Evolutionary conservation across 2,113 vertebrate species (phyloP), one percentile per base, ranked within the genome.

Genomic region (Bos indicus): DNA sequence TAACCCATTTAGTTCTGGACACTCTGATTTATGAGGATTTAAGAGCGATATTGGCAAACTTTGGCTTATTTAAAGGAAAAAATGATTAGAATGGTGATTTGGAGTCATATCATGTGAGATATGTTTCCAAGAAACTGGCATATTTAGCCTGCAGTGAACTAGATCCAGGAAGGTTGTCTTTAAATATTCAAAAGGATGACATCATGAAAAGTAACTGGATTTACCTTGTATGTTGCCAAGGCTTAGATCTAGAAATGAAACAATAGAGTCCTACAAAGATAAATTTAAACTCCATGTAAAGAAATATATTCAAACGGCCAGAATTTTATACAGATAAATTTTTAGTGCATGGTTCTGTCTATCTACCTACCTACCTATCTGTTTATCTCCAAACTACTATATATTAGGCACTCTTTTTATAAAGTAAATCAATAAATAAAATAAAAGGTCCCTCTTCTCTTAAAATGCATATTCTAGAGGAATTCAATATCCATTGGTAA

Each of bases 181-280:
- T 90, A 96, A 92, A 90, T 83, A 91, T 90, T 92, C 90, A 17
- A 92, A 91, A 95, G 4, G 16, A 71, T 93, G 33, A 30, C 36
- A 95, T 95, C 3, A 19, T 3, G 16, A 91, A 86, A 88, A 88
- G 26, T 54, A 23, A 83, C 13, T 56, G 26, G 9, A 48, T 7
- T 60, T 56, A 74, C 5, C 16, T 30, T 80, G 3, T 36, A 59
- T 56, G 1, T 71, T 77, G 46, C 15, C 59, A 94, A 87, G 40
- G 3, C 7, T 81, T 56, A 54, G 4, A 80, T 60, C 33, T 71
- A 71, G 30, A 96, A 94, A 89, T 80, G 10, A 94, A 90, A 91
- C 14, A 59, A 7, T 25, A 52, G 17, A 83, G 7, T 33, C 3
- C 33, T 87, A 28, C 23, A 81, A 74, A 90, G 30, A 84, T 48